phyloP scores from a whole-genome alignment of 2,797 vertebrate genomes.

The Carcharodon carcharias region DNA sequence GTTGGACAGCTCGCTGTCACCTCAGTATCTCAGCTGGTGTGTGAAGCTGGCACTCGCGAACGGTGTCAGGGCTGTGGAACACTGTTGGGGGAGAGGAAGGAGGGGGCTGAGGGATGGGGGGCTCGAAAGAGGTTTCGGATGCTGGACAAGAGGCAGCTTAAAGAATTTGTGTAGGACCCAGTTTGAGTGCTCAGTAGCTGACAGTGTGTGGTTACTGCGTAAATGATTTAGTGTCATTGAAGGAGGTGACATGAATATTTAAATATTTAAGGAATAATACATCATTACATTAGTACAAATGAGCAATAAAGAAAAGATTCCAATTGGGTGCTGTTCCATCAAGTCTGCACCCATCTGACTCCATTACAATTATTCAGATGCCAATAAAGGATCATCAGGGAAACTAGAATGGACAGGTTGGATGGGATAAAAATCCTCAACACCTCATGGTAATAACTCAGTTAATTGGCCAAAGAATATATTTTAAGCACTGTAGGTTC shows the following conservation, averaged over 20 bases:
- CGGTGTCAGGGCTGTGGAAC: not conserved
- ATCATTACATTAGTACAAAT: conserved; percentile 46
- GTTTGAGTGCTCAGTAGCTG: too few species aligned
- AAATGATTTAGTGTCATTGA: conserved; percentile 50
- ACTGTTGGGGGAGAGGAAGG: not conserved
- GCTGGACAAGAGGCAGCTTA: not conserved
- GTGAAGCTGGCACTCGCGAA: not conserved
- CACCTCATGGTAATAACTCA: not conserved
- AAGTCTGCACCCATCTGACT: not conserved
- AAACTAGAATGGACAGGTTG: not conserved
- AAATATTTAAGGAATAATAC: conserved; percentile 51
- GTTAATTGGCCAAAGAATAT: not conserved
- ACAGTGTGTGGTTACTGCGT: conserved; percentile 39
- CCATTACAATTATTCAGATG: not conserved
- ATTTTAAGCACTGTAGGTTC: not conserved
- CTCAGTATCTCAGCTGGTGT: not conserved
- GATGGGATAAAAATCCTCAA: not conserved
- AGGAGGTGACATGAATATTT: conserved; percentile 48
- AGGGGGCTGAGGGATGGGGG: not conserved
- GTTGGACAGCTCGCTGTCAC: not conserved
- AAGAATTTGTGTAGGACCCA: not conserved
- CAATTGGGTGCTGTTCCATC: not conserved
- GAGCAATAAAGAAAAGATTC: not conserved
- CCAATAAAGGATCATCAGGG: not conserved
- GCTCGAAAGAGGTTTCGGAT: not conserved